Evolutionary conservation across 2,797 vertebrate species (phyloP), one percentile per base, ranked within the genome.

Genomic region (Microchirus variegatus): DNA sequence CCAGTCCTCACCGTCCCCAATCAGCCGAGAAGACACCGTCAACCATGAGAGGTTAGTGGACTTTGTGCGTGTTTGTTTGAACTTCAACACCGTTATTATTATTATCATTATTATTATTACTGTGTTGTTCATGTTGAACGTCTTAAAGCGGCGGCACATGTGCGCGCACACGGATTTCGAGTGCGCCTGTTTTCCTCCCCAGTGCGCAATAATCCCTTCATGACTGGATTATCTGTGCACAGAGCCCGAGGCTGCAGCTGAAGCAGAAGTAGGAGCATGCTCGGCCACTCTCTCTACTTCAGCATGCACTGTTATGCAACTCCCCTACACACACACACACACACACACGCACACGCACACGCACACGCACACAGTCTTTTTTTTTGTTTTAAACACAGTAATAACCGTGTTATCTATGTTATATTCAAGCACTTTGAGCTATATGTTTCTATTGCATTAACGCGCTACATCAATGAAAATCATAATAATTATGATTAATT

Each of bases 11-110:
- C 54, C 60, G 61, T 53, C 53, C 59, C n/a, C 22, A 31, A 45
- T 35, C 17, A 13, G 4, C 50, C 3, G 57, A n/a, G 46, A 69
- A 44, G 61, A 82, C 64, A 31, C 68, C 77, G 53, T 19, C 81
- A 88, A 82, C 64, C 22, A 94, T 94, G 93, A 90, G 93, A 92
- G 93, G 93, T 94, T 67, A 90, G 89, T 65, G 14, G 9, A 31
- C 3, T 3, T 2, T 64, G 44, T 14, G n/a, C n/a, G 17, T 57
- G 22, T 71, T 60, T 17, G 8, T 7, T 36, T 69, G 61, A 54
- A 75, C 58, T 74, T n/a, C n/a, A n/a, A n/a, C n/a, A n/a, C n/a
- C n/a, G n/a, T n/a, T n/a, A n/a, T n/a, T n/a, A n/a, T n/a, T n/a
- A n/a, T n/a, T n/a, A n/a, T n/a, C n/a, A n/a, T n/a, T n/a, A n/a